Base-by-base conservation (phyloP, 2,113 vertebrate genomes). In the Baryphthengus martii region DNA sequence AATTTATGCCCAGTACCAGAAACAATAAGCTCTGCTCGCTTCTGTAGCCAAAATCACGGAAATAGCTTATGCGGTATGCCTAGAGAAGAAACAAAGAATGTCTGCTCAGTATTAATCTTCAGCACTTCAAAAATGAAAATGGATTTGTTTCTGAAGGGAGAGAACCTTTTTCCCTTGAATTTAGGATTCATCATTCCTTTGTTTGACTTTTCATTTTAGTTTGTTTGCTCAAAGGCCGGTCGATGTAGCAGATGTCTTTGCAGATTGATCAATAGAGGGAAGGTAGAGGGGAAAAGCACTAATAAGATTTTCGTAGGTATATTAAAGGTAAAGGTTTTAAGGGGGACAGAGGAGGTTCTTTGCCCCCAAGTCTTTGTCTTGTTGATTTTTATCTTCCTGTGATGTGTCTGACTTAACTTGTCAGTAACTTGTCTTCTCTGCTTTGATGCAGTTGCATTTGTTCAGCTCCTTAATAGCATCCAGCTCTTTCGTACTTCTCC, bases 361-460 rank as follows among this genome's bases (percentile, higher is more conserved):
- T 94, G 83, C 85, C 90, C 71, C 16, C 23, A 67, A 72, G 85
- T 91, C 25, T 72, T 81, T 82, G 92, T 90, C 92, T 80, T 47
- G 33, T 88, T 74, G 85, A 94, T 93, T 92, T 86, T 70, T 74
- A 13, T 88, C 42, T 86, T 80, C 26, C 39, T 66, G 40, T 77
- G 83, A 90, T 92, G 83, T 86, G 85, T 25, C 42, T 88, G 59
- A 73, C 80, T 88, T 86, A 61, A 59, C 35, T 73, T 93, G 90
- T 94, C 92, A 86, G 67, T 86, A 84, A 77, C 88, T 88, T 88
- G 59, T 92, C 82, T 76, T 40, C n/a, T 83, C 40, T 9, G 3
- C 37, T 90, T 20, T 80, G 79, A 70, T 88, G 17, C 42, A 49
- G 45, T 70, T 83, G 80, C 52, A 55, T 92, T 90, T 88, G 31